phyloP scores from a whole-genome alignment of 92 coral and sea anemone genomes.

The Parazoanthus darwini region DNA sequence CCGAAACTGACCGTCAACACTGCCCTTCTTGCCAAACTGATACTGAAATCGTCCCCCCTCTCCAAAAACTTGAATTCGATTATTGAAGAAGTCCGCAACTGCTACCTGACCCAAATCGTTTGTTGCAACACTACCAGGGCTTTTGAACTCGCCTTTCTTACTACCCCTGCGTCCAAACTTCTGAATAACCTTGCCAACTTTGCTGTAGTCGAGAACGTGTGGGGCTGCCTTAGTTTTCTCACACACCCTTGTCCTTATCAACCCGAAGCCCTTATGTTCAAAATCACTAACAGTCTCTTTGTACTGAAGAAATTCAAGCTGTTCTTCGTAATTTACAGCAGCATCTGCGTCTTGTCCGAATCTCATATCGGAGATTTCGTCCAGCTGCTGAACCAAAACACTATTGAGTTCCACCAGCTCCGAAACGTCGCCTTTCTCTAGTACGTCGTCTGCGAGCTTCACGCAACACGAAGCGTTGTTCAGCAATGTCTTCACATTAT shows the following conservation, averaged over 20 bases:
- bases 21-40: constrained; percentile 86
- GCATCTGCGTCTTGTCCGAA: constrained; percentile 58
- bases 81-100: constrained; percentile 82
- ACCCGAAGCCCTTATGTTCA: constrained; percentile 64
- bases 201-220: constrained; percentile 45
- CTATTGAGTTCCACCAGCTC: constrained; percentile 64
- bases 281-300: constrained; percentile 54
- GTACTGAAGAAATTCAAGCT: constrained; percentile 56
- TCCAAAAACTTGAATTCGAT: constrained; percentile 77
- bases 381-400: constrained; percentile 70
- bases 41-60: constrained; percentile 69
- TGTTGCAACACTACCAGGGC: constrained; percentile 79
- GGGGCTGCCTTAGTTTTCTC: constrained; percentile 23
- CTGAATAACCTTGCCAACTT: constrained; percentile 68
- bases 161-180: constrained; percentile 83
- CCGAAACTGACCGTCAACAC: constrained; percentile 64
- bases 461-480: constrained; percentile 64
- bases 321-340: constrained; percentile 52
- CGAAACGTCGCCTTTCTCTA: constrained; percentile 50
- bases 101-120: constrained; percentile 78
- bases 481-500: constrained; percentile 56
- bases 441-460: constrained; percentile 68
- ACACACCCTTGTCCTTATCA: constrained; percentile 37
- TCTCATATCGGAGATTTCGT: constrained; percentile 69
- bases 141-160: constrained; percentile 73